Base-by-base conservation (phyloP, 2,113 vertebrate genomes). In the Bubo bubo region DNA sequence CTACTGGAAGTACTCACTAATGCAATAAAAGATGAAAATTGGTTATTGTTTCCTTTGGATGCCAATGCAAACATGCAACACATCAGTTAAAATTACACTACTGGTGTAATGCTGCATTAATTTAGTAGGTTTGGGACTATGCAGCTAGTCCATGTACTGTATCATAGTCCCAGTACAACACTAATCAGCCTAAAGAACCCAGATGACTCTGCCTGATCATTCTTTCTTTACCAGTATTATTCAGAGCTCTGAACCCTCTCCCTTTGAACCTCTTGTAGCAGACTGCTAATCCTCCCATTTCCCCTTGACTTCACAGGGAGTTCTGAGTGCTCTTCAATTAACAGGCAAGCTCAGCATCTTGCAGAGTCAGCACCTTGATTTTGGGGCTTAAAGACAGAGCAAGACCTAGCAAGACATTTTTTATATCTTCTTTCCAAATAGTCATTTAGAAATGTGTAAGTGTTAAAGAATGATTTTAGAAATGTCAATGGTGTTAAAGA, bases 91-190 rank as follows among this genome's bases (percentile, higher is more conserved):
- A 56, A 68, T 35, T 63, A 21, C 49, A 12, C 43, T 37, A 8
- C 28, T 82, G 58, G 27, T 47, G 26, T 64, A 45, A 81, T 30
- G 8, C 27, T 74, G 17, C 22, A 43, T 49, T 50, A 32, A 66
- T 86, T 67, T 21, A 34, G 10, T 34, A 37, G 47, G 10, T 11
- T 53, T 71, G 76, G 43, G 22, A 58, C 55, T 37, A 1, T 22
- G 23, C 0, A 0, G 3, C 32, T 37, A 4, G 3, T 62, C 35
- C 2, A 0, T 27, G 15, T 37, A 3, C 52, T 59, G 37, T 16
- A 8, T 66, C 53, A 43, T 41, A 47, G 32, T 55, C 88, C 41
- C 47, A 80, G 17, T 47, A 59, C 86, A 67, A 47, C 34, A n/a
- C 13, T 11, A 14, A 35, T 20, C 72, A 91, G 15, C 1, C 0